Percentiles rank a stretch among this genome's conserved stretches.
Evolutionary conservation across 2,888 invertebrate genomes (phyloP).

Genomic region (Sinopyrophorus schimmeli): DNA sequence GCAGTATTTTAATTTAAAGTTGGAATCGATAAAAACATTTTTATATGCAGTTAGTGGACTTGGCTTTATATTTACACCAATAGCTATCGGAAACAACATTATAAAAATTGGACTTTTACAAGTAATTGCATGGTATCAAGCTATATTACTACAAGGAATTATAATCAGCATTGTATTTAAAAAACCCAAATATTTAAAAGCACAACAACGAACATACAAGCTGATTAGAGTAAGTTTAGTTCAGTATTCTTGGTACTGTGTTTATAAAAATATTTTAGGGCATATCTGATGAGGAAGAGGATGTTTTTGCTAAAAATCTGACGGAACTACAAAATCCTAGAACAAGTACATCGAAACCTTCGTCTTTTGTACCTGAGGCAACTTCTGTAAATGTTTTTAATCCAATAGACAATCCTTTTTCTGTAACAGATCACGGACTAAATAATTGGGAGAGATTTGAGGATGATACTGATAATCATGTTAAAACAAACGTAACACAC

Average conservation of each 20-base stretch:
- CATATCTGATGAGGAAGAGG: slow-evolving; percentile 57
- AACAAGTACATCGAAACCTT: slow-evolving; percentile 29
- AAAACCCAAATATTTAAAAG: slow-evolving; percentile 59
- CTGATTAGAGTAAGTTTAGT: slow-evolving; percentile 44
- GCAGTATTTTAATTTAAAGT: slow-evolving; percentile 63
- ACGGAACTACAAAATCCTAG: slow-evolving; percentile 47
- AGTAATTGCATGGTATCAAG: slow-evolving; percentile 63
- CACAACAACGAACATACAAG: slow-evolving; percentile 43
- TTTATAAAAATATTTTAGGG: slow-evolving; percentile 35
- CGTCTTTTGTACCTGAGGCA: too few species aligned
- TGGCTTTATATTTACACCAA: slow-evolving; percentile 60
- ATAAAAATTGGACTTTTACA: slow-evolving; percentile 51
- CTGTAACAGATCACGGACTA: not conserved
- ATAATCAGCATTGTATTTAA: slow-evolving; percentile 59
- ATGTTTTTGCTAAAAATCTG: slow-evolving; percentile 58
- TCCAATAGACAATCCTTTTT: slow-evolving; percentile 1
- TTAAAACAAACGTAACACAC: slow-evolving; percentile 1
- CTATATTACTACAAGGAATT: slow-evolving; percentile 62
- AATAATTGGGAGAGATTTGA: slow-evolving; percentile 43
- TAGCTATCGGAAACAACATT: slow-evolving; percentile 59
- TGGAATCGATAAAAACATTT: slow-evolving; percentile 58
- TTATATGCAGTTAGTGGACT: slow-evolving; percentile 59
- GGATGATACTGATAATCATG: slow-evolving; percentile 31
- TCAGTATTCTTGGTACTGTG: not conserved
- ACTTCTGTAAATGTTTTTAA: not conserved